phyloP scores from a whole-genome alignment of 2,113 vertebrate genomes.

The Phrynosoma blainvillii region DNA sequence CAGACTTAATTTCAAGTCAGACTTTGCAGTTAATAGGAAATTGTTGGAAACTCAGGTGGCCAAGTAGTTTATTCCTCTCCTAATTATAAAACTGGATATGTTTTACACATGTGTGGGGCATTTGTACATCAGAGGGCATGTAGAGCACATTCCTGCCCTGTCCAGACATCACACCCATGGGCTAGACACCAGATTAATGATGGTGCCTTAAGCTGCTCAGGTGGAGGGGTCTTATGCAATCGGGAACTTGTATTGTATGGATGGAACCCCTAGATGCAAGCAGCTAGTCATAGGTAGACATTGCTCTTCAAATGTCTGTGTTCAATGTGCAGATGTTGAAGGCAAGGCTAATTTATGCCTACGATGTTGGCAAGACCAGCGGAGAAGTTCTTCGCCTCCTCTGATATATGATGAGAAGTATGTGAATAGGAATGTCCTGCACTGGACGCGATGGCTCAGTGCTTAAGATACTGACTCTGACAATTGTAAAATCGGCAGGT shows the following conservation, averaged over 20 bases:
- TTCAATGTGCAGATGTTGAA: background rate
- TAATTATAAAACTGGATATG: background rate
- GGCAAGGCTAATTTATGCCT: background rate
- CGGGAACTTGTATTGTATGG: background rate
- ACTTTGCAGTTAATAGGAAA: background rate
- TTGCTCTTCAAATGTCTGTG: background rate
- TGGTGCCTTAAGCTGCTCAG: background rate
- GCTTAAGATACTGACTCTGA: no score
- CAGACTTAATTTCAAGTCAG: background rate
- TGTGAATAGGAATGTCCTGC: background rate
- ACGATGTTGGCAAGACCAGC: background rate
- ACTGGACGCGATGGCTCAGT: no score
- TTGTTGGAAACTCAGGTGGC: background rate
- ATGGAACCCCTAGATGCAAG: background rate
- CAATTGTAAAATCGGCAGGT: no score
- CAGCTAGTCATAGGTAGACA: background rate
- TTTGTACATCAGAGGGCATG: no score
- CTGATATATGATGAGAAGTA: background rate
- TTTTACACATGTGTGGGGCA: background rate
- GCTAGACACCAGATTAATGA: background rate
- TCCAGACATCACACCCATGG: background rate
- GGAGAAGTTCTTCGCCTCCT: background rate
- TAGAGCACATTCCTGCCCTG: background rate
- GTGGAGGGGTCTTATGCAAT: background rate
- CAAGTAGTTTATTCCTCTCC: background rate